Conservation (phyloP, 2,797 vertebrate species). For the Gymnocypris eckloni region DNA sequence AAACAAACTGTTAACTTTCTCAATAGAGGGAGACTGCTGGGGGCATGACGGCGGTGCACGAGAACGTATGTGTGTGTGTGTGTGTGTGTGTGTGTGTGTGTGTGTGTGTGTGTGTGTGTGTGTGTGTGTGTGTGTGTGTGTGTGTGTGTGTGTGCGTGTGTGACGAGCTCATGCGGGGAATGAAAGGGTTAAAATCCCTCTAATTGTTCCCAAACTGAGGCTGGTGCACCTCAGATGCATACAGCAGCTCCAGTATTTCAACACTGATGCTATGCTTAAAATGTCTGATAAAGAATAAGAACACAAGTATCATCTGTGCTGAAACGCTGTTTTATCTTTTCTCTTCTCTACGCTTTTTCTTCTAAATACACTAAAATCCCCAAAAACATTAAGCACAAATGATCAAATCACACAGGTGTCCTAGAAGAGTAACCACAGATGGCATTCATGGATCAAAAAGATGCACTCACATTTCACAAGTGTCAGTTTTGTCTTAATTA, state of each 20-base stretch:
- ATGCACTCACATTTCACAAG: neutral
- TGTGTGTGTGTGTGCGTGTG: slow-evolving; percentile 38
- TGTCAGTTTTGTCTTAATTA: neutral
- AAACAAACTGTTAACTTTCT: slow-evolving; percentile 73
- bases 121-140: slow-evolving; percentile 13
- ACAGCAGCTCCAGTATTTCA: neutral
- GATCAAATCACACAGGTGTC: neutral
- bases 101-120: neutral
- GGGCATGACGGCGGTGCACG: slow-evolving; percentile 25
- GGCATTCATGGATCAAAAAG: neutral
- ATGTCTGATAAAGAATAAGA: neutral
- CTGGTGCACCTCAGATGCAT: slow-evolving; percentile 6
- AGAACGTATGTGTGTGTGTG: slow-evolving; percentile 43
- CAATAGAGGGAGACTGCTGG: slow-evolving; percentile 58
- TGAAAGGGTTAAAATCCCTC: slow-evolving; percentile 31
- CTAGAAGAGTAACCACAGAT: neutral
- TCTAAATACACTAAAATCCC: neutral
- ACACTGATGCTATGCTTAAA: neutral
- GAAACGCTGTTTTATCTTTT: neutral
- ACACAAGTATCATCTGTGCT: neutral
- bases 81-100: slow-evolving; percentile 32
- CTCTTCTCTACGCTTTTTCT: neutral
- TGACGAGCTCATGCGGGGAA: neutral
- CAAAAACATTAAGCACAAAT: neutral
- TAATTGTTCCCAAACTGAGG: slow-evolving; percentile 24